These are phyloP conservation scores for Myotis planiceps DNA, from an alignment of 2,797 vertebrate species.

Conservation along the genomic window DNA sequence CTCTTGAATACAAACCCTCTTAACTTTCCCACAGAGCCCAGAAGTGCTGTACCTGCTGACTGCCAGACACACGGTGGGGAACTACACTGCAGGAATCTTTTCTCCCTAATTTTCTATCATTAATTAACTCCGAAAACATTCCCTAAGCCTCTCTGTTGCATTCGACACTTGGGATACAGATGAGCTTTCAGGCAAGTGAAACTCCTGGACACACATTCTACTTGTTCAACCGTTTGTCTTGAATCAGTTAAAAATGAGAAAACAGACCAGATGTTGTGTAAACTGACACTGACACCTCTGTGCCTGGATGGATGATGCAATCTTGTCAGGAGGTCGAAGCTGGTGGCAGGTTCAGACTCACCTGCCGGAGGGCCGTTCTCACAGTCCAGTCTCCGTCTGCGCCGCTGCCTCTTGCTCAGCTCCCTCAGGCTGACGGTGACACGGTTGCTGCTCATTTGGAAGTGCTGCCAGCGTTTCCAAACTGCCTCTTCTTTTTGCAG, in stretches of 20 bases:
- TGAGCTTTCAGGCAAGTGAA: background rate
- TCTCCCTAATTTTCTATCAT: background rate
- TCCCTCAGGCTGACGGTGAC: background rate
- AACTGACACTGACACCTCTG: background rate
- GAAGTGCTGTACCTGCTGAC: background rate
- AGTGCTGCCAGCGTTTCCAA: background rate
- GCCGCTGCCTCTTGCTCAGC: fast-evolving
- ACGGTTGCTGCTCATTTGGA: background rate
- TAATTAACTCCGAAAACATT: constrained; percentile 36
- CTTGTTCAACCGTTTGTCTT: background rate
- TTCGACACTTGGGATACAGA: background rate
- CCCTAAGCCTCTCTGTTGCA: background rate
- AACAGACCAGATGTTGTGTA: background rate
- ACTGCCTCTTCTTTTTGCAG: background rate
- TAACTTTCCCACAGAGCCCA: background rate
- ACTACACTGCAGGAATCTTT: background rate
- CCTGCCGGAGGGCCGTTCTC: background rate
- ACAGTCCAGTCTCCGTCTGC: too few species aligned
- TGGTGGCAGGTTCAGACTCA: background rate
- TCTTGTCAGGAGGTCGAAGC: background rate
- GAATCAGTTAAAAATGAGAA: background rate
- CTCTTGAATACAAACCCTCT: background rate
- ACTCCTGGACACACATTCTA: background rate
- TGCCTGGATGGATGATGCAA: background rate
- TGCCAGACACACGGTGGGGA: background rate